Base-by-base conservation (phyloP, 2,113 vertebrate genomes). In the Clarias gariepinus region DNA sequence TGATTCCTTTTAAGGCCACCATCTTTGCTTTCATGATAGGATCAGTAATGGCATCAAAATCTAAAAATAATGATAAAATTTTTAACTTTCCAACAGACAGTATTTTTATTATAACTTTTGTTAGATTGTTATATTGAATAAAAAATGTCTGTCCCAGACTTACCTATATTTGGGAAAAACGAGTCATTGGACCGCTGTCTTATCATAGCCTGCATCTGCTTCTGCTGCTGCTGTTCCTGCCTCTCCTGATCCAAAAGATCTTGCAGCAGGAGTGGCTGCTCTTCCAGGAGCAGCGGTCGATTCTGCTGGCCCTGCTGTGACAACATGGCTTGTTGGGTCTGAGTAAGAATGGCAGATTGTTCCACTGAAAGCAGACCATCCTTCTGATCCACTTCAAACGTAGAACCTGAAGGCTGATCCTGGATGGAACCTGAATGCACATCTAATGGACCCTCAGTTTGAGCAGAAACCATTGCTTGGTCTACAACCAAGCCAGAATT, bases 11-110 rank as follows among this genome's bases (percentile, higher is more conserved):
- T 41, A 99, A 94, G 81, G 97, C 98, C 63, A 99, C 97, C 97
- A 99, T 99, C 95, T 99, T 99, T 69, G 98, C 98, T 91, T 98
- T 99, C 98, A 98, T 99, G 92, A 99, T 99, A 23, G 98, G 98
- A 92, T 99, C 98, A 1, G 97, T 96, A 88, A 99, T 97, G 11
- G 97, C 95, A 93, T 99, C 98, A 77, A 98, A 98, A 93, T 99
- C 98, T 97, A 88, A 58, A 92, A 89, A 88, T 84, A 88, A 86
- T 13, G 18, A 47, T 9, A 7, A 47, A 7, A 47, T 36, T 8
- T 47, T 47, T 47, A 6, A 47, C 47, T 47, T 52, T 18, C 6
- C 25, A 6, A 52, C 21, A 25, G 71, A 47, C 47, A 47, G 8
- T 8, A 6, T 47, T 25, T 74, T 18, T 74, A 21, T 52, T 30